Conservation (phyloP, 2,888 invertebrate species). For the Drosophila infuscata region DNA sequence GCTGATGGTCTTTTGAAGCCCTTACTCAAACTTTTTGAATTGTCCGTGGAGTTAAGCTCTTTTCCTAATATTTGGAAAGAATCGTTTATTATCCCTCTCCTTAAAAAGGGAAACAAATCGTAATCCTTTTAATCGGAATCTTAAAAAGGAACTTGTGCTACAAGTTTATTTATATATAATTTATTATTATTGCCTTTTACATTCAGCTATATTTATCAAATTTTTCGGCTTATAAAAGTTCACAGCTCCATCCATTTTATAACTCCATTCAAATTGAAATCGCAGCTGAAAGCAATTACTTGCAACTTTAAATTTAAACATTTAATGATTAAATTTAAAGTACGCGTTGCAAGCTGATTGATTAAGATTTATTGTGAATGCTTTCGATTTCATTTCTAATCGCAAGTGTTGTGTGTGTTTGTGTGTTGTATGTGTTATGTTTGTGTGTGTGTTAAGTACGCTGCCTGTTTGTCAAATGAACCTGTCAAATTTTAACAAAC, state of each 20-base stretch:
- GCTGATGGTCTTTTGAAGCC: no score
- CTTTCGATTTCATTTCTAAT: conserved; percentile 61
- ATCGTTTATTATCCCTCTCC: no score
- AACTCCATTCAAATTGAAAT: neutral
- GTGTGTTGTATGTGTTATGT: neutral
- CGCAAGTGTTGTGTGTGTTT: conserved; percentile 10
- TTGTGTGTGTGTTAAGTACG: conserved; percentile 42
- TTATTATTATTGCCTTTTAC: neutral
- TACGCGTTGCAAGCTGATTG: conserved; percentile 43
- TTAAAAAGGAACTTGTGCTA: neutral
- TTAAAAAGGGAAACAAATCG: no score
- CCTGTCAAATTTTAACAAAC: conserved; percentile 82
- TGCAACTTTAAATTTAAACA: neutral
- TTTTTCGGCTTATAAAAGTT: neutral
- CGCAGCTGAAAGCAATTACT: neutral
- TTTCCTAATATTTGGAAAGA: no score
- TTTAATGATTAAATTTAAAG: conserved; percentile 14
- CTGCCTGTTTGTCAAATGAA: conserved; percentile 75
- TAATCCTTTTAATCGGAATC: neutral
- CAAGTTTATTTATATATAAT: neutral
- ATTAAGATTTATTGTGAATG: conserved; percentile 59
- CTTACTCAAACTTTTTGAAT: no score
- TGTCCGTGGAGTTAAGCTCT: no score
- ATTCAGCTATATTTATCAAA: no score
- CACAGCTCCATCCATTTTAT: neutral